These are phyloP conservation scores for Creontiades dilutus DNA, from an alignment of 2,888 invertebrate species.

Conservation along the genomic window DNA sequence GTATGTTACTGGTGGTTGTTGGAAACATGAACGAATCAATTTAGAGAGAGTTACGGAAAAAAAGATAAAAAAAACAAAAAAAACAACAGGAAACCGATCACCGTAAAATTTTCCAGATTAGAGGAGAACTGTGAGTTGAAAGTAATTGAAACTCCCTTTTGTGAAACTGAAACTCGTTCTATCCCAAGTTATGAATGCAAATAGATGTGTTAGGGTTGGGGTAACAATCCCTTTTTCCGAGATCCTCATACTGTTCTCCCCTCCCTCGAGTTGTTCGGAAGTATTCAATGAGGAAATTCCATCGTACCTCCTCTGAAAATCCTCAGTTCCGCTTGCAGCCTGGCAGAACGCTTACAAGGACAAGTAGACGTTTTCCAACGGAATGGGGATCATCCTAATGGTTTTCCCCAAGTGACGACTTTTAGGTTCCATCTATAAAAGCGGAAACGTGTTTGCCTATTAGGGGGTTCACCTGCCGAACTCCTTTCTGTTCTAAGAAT, in stretches of 20 bases:
- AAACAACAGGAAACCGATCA: conserved; percentile 32
- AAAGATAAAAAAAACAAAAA: not conserved
- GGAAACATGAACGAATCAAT: no score
- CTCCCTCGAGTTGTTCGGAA: conserved; percentile 7
- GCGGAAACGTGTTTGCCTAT: conserved; percentile 20
- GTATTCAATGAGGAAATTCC: conserved; percentile 31
- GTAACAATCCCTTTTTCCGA: conserved; percentile 32
- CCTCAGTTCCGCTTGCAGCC: no score
- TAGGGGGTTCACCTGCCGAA: not conserved
- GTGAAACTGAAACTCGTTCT: conserved; percentile 42
- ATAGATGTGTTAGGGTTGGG: conserved; percentile 42
- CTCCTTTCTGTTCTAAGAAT: no score
- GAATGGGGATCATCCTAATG: no score
- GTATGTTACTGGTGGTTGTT: no score
- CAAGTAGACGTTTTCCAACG: no score
- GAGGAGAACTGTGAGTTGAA: conserved; percentile 34
- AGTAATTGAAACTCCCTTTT: conserved; percentile 66
- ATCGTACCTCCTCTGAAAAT: not conserved
- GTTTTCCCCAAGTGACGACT: no score
- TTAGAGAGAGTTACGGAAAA: no score
- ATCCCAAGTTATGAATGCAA: conserved; percentile 66
- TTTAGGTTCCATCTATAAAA: conserved; percentile 9
- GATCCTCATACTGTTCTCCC: not conserved
- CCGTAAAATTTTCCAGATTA: conserved; percentile 53
- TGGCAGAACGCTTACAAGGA: no score